Conservation (phyloP, 2,888 invertebrate genomes). For the Coleophora flavipennella region DNA sequence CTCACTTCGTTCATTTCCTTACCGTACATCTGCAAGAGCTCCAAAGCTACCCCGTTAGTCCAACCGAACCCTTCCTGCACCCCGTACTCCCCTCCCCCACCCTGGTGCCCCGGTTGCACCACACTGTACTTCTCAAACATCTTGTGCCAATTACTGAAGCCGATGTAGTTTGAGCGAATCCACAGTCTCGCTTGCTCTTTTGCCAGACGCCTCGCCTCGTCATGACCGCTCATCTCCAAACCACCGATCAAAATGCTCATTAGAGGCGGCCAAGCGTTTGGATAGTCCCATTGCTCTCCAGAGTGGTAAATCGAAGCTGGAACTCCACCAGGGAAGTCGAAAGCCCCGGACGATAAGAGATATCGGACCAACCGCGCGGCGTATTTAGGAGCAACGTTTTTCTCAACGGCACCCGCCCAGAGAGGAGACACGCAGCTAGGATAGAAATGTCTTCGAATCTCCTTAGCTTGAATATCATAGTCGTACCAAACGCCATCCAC, state of each 20-base stretch:
- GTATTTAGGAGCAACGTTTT: constrained; percentile 45
- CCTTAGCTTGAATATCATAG: constrained; percentile 74
- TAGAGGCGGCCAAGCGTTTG: constrained; percentile 90
- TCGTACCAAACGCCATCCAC: constrained; percentile 87
- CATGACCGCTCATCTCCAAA: constrained; percentile 73
- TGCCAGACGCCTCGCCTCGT: constrained; percentile 74
- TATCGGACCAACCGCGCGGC: constrained; percentile 72
- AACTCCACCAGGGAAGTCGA: constrained; percentile 77
- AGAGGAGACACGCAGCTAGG: constrained; percentile 82
- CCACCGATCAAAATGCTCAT: constrained; percentile 84
- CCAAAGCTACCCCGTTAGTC: constrained; percentile 82
- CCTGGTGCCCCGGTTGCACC: constrained; percentile 75
- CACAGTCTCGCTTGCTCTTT: constrained; percentile 77
- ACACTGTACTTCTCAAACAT: constrained; percentile 84
- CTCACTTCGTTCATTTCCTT: constrained; percentile 50
- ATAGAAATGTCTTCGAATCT: constrained; percentile 77
- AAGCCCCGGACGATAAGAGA: constrained; percentile 58
- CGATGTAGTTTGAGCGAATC: constrained; percentile 78
- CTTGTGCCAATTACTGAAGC: constrained; percentile 66
- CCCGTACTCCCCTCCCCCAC: constrained; percentile 85
- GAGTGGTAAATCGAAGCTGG: constrained; percentile 78
- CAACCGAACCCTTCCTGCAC: constrained; percentile 85
- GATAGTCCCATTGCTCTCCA: constrained; percentile 86
- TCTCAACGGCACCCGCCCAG: constrained; percentile 77
- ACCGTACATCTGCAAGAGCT: constrained; percentile 74